Evolutionary conservation across 2,113 vertebrate genomes (phyloP), one percentile per base, ranked within the genome.

Genomic region (Sebastes fasciatus): DNA sequence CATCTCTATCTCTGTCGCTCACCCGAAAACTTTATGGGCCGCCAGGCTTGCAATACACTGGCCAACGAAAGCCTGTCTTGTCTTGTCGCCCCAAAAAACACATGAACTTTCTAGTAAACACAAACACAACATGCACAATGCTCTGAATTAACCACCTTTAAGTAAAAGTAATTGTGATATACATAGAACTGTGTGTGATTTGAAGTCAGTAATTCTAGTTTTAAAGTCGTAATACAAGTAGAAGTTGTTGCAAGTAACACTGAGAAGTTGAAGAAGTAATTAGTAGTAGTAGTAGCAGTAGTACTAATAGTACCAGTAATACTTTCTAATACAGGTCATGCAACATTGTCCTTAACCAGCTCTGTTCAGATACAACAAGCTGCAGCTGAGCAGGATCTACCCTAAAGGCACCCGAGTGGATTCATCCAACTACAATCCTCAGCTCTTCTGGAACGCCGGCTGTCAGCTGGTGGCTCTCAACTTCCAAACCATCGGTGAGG

Each of bases 401-500:
- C 98, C 98, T 0, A 99, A 99, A 93, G 98, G 98, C 82, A 99
- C 98, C 0, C 95, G 98, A 17, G 98, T 99, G 67, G 98, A 99
- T 91, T 99, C 98, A 10, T 99, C 98, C 0, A 99, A 99, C 95
- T 99, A 99, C 88, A 99, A 99, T 96, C 98, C 98, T 10, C 98
- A 99, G 80, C 96, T 99, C 77, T 99, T 99, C 89, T 99, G 98
- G 98, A 99, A 99, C 0, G 97, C 98, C 0, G 98, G 98, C 70
- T 99, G 98, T 92, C 98, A 99, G 83, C 96, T 99, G 94, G 98
- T 99, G 9, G 98, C 98, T 5, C 96, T 99, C 54, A 99, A 99
- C 94, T 99, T 99, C 93, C 98, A 99, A 93, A 98, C 98, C 0
- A 96, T 99, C 43, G 98, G 98, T 99, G 84, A 95, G 87, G 43